These are phyloP conservation scores for Prorops nasuta DNA, from an alignment of 1,140 invertebrate genomes.

Conservation along the genomic window DNA sequence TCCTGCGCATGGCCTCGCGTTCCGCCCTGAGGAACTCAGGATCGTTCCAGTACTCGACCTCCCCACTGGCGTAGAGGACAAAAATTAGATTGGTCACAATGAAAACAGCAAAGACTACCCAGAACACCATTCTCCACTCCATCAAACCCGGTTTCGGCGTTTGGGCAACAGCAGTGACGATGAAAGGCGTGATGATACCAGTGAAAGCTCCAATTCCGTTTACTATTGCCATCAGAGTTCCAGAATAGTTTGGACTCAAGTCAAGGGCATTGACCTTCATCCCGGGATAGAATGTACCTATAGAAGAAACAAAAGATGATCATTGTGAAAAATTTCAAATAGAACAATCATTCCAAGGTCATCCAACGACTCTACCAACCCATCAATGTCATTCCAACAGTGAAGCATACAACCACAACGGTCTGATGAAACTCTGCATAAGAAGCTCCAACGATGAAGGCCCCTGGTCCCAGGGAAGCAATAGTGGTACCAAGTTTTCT, in stretches of 20 bases:
- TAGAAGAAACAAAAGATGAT: not conserved
- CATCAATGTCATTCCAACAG: constrained; percentile 68
- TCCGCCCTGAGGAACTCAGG: constrained; percentile 32
- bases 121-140: constrained; percentile 82
- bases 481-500: constrained; percentile 65
- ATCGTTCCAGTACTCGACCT: constrained; percentile 71
- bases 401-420: constrained; percentile 67
- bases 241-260: constrained; percentile 76
- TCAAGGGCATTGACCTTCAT: constrained; percentile 76
- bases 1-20: constrained; percentile 12
- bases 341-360: not conserved
- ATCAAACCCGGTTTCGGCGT: constrained; percentile 60
- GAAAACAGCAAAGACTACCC: constrained; percentile 75
- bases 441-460: constrained; percentile 62
- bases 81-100: constrained; percentile 72
- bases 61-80: constrained; percentile 68
- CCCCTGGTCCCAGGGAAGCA: constrained; percentile 59
- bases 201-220: constrained; percentile 76
- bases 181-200: constrained; percentile 65
- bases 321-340: not conserved
- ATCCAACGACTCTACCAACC: constrained; percentile 41
- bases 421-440: constrained; percentile 62
- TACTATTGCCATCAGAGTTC: constrained; percentile 75
- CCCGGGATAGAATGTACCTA: constrained; percentile 62
- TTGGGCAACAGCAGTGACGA: constrained; percentile 57